These are phyloP conservation scores for Plecturocebus donacophilus DNA, from an alignment of 2,113 vertebrate species.

Conservation along the genomic window DNA sequence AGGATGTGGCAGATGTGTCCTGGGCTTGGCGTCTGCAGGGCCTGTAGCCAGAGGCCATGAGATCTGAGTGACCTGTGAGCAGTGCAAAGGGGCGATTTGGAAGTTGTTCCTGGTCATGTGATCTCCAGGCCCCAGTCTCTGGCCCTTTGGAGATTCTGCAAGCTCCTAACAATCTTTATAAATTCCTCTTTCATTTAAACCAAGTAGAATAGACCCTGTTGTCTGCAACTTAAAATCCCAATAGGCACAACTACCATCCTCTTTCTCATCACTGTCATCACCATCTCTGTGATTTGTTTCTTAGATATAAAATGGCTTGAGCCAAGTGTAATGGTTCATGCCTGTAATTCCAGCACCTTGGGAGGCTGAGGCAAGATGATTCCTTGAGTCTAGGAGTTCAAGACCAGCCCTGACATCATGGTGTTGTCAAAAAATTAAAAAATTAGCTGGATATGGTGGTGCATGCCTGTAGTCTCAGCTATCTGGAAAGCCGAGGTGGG, in stretches of 20 bases:
- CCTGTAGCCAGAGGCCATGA: neutral
- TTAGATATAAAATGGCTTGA: neutral
- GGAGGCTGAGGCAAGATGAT: neutral
- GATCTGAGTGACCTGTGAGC: rapidly evolving
- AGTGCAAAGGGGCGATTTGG: rapidly evolving
- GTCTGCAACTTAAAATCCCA: neutral
- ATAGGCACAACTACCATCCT: neutral
- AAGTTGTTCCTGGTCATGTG: rapidly evolving
- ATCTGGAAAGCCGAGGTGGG: neutral
- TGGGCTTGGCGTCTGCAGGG: neutral
- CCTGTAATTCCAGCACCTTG: neutral
- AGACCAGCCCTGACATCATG: neutral
- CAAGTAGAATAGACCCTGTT: neutral
- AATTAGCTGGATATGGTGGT: neutral
- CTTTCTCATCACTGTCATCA: neutral
- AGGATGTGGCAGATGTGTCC: neutral
- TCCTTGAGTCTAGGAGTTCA: neutral
- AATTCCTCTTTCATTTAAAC: neutral
- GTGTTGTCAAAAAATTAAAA: neutral
- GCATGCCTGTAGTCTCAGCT: neutral
- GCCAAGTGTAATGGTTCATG: neutral
- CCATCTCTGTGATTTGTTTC: neutral
- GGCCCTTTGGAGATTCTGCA: neutral
- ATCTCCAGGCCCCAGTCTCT: neutral
- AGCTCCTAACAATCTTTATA: neutral